Base-by-base conservation (phyloP, 53 echinoderm and acorn worm species). In the Temnopleurus reevesii region DNA sequence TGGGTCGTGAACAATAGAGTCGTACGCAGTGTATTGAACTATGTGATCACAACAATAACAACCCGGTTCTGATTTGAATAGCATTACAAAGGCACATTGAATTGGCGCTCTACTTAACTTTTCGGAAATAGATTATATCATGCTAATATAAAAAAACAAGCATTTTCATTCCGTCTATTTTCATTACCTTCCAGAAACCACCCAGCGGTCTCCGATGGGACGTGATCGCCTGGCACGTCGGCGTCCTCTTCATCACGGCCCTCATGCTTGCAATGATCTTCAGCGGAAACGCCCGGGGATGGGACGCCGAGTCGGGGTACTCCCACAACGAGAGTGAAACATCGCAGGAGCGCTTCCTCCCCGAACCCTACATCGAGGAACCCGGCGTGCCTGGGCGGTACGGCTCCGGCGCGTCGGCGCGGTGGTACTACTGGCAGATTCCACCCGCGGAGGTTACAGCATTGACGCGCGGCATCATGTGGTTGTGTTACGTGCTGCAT, bases 391-490 rank as follows among this genome's bases (percentile, higher is more conserved):
- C 87, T 4, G 94, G 92, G 3, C 53, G 96, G 12, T 76, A 92
- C 19, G 96, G 94, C 15, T 46, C 45, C 0, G 90, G 81, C 0
- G 94, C 94, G 4, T 25, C 64, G 0, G 59, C 47, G 2, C 58
- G 96, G n/a, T 96, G 96, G 96, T 94, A 96, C 60, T 96, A 96
- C 58, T 96, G 96, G 96, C 80, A 96, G 79, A 84, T 96, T 2
- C 92, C 92, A 4, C 92, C 94, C 5, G 87, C 34, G 4, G 60
- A 94, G 26, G 92, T 89, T 41, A 96, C 89, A 35, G 91, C 92
- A 4, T 35, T 89, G 51, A 89, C 96, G 5, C 89, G 96, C 61
- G 34, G 46, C 1, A 71, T 86, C 4, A 92, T 91, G 28, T 96
- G 96, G 96, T 53, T 94, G n/a, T 96, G 96, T 57, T 96, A 94